Conservation (phyloP, 1,140 invertebrate genomes). For the Leptopilina clavipes region DNA sequence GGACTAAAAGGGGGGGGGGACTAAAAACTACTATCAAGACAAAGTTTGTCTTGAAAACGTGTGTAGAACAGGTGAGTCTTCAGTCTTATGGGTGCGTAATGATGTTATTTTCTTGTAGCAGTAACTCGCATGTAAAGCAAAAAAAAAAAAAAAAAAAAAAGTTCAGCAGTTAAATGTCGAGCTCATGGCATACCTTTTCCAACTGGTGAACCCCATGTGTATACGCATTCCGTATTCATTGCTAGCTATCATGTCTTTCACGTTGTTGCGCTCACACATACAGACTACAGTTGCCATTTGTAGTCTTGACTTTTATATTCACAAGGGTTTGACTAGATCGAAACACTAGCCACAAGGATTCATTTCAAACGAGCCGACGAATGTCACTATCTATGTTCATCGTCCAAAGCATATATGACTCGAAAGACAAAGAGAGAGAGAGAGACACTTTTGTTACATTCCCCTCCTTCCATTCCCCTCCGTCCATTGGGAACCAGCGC, state of each 20-base stretch:
- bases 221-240: constrained; percentile 57
- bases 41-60: constrained; percentile 16
- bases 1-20: no score
- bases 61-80: constrained; percentile 37
- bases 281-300: constrained; percentile 55
- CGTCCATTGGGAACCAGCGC: no score
- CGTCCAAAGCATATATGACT: background rate
- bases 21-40: no score
- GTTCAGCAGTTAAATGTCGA: constrained; percentile 57
- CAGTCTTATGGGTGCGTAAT: constrained; percentile 60
- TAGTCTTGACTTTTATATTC: constrained; percentile 48
- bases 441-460: background rate
- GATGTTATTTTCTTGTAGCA: constrained; percentile 68
- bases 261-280: constrained; percentile 43
- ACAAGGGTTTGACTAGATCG: constrained; percentile 51
- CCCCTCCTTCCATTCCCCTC: no score
- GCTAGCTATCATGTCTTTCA: constrained; percentile 53
- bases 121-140: constrained; percentile 54
- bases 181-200: constrained; percentile 55
- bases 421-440: background rate
- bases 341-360: constrained; percentile 39
- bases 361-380: constrained; percentile 51
- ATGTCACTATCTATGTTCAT: constrained; percentile 39
- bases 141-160: constrained; percentile 45
- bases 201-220: constrained; percentile 48